Evolutionary conservation across 2,113 vertebrate genomes (phyloP).

Genomic region (Fukomys damarensis): DNA sequence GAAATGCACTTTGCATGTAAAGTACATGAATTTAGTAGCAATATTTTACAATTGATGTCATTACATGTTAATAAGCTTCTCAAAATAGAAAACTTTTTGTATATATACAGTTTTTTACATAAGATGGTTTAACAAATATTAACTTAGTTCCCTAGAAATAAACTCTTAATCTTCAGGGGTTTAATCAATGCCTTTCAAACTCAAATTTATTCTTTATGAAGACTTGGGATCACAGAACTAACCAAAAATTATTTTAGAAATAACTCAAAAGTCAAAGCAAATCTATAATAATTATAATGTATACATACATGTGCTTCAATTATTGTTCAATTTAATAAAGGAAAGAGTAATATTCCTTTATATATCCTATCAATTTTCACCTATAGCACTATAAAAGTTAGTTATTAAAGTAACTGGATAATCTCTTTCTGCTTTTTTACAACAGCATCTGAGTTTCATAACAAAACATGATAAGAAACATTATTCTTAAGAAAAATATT

Average conservation of each 20-base stretch:
- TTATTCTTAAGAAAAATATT: constrained; percentile 51
- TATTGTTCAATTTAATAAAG: constrained; percentile 35
- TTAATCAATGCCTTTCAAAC: constrained; percentile 43
- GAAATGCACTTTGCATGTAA: constrained; percentile 36
- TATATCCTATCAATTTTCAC: constrained; percentile 19
- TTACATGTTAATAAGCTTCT: constrained; percentile 54
- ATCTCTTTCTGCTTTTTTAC: constrained; percentile 31
- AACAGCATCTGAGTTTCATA: constrained; percentile 37
- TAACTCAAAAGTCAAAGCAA: constrained; percentile 38
- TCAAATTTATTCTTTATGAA: constrained; percentile 47
- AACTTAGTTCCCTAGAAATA: constrained; percentile 51
- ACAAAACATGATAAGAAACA: constrained; percentile 26
- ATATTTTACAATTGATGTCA: constrained; percentile 26
- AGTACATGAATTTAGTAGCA: constrained; percentile 41
- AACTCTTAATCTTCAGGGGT: neutral
- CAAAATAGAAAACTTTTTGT: constrained; percentile 42
- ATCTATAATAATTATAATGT: neutral
- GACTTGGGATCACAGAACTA: constrained; percentile 23
- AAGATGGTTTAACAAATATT: constrained; percentile 34
- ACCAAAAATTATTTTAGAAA: constrained; percentile 53
- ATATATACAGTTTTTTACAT: constrained; percentile 4
- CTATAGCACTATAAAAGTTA: neutral
- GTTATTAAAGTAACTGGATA: constrained; percentile 30
- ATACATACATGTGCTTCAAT: neutral
- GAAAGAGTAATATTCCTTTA: neutral